These are phyloP conservation scores for Seriola quinqueradiata DNA, from an alignment of 2,113 vertebrate genomes.

Conservation along the genomic window DNA sequence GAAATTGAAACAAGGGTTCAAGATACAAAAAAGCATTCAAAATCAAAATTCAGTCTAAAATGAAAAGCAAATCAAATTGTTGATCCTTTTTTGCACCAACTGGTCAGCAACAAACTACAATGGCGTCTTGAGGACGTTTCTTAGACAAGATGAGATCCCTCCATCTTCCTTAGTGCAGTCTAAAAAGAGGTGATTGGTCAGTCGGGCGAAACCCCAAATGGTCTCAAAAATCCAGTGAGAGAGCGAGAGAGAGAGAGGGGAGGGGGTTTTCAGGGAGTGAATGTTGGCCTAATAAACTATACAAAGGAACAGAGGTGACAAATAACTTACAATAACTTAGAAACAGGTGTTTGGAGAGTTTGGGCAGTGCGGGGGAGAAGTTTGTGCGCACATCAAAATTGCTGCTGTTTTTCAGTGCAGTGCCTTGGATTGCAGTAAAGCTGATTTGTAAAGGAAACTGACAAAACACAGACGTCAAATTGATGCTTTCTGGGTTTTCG, in stretches of 20 bases:
- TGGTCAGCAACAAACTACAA: conserved; percentile 76
- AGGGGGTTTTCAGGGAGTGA: conserved; percentile 8
- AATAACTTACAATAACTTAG: conserved; percentile 86
- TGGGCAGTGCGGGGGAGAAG: conserved; percentile 66
- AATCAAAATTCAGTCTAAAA: conserved; percentile 85
- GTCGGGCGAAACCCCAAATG: conserved; percentile 65
- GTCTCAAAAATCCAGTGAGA: conserved; percentile 74
- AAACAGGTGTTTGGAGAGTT: conserved; percentile 65
- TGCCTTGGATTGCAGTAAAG: conserved; percentile 73
- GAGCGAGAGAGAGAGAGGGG: conserved; percentile 19
- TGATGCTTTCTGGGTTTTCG: conserved; percentile 20
- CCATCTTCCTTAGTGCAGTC: conserved; percentile 81
- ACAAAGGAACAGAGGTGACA: conserved; percentile 76
- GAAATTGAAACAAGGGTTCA: conserved; percentile 87
- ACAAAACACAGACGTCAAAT: conserved; percentile 53
- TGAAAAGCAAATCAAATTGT: conserved; percentile 84
- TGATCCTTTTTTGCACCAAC: conserved; percentile 90
- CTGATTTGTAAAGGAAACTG: conserved; percentile 58
- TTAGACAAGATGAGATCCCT: conserved; percentile 77
- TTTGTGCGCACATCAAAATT: conserved; percentile 77
- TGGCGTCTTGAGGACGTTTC: conserved; percentile 74
- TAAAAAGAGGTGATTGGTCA: conserved; percentile 80
- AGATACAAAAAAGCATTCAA: conserved; percentile 89
- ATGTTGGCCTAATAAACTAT: conserved; percentile 69
- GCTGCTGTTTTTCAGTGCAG: conserved; percentile 83